Evolutionary conservation across 35 echinoderm and acorn worm genomes (phyloP).

Genomic region (Lytechinus variegatus): DNA sequence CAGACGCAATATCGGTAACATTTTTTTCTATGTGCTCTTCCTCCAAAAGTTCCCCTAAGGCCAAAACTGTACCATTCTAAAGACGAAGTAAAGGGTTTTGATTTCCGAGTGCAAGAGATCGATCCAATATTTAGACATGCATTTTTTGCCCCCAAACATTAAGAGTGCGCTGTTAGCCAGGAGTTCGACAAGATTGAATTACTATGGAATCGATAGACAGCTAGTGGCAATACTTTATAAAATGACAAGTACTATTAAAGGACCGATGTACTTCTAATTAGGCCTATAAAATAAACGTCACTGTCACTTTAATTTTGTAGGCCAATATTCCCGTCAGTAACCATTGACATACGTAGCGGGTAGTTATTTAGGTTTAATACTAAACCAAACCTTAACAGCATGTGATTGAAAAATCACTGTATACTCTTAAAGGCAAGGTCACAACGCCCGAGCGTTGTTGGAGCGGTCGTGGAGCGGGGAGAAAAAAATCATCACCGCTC

Average conservation of each 20-base stretch:
- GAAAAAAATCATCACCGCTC: too few relatives aligned
- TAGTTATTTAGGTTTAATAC: too few relatives aligned
- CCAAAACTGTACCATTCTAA: neutral
- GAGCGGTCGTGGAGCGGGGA: too few relatives aligned
- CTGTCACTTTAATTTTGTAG: neutral
- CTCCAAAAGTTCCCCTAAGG: neutral
- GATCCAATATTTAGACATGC: neutral
- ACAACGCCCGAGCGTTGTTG: too few relatives aligned
- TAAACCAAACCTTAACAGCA: too few relatives aligned
- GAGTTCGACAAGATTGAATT: neutral
- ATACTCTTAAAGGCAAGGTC: too few relatives aligned
- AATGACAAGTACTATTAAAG: neutral
- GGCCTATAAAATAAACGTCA: neutral
- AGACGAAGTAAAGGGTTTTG: neutral
- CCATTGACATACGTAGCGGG: too few relatives aligned
- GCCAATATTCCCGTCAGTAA: too few relatives aligned
- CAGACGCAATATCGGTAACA: neutral
- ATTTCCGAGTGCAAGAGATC: slow-evolving; percentile 1
- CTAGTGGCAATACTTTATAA: neutral
- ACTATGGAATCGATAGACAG: neutral
- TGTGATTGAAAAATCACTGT: too few relatives aligned
- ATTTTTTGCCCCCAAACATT: slow-evolving; percentile 1
- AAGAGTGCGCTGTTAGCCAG: neutral
- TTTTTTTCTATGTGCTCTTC: neutral
- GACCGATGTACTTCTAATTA: neutral